Conservation (phyloP, 2,113 vertebrate species). For the Tilapia sparmanii region DNA sequence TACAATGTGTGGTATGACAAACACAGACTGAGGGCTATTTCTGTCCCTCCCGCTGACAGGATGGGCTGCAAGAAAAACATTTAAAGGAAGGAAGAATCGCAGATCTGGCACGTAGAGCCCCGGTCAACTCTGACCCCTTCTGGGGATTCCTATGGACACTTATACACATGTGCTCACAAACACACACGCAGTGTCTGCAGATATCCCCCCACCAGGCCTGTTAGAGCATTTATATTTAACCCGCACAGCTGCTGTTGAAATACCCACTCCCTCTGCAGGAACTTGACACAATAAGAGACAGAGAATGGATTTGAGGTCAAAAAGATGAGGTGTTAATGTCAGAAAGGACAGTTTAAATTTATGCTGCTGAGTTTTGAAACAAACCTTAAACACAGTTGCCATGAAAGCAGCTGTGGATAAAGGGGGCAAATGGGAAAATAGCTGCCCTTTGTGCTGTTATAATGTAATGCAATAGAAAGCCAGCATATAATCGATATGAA, state of each 20-base stretch:
- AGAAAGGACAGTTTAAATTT: background rate
- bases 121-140: conserved; percentile 47
- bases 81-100: conserved; percentile 68
- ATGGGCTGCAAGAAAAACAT: conserved; percentile 63
- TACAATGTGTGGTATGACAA: background rate
- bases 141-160: conserved; percentile 14
- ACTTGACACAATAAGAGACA: conserved; percentile 45
- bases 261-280: conserved; percentile 56
- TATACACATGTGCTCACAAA: background rate
- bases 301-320: background rate
- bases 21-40: conserved; percentile 37
- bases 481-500: background rate
- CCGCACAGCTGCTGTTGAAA: conserved; percentile 66
- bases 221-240: conserved; percentile 68
- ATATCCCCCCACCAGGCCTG: background rate
- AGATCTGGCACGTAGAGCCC: conserved; percentile 30
- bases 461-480: background rate
- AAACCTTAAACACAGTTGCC: background rate
- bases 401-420: background rate
- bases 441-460: background rate
- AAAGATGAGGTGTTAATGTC: background rate
- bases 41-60: conserved; percentile 49
- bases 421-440: background rate
- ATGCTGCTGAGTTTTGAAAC: background rate
- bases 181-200: background rate